Evolutionary conservation across 2,113 vertebrate species (phyloP).

Genomic region (Rhipidura dahli): DNA sequence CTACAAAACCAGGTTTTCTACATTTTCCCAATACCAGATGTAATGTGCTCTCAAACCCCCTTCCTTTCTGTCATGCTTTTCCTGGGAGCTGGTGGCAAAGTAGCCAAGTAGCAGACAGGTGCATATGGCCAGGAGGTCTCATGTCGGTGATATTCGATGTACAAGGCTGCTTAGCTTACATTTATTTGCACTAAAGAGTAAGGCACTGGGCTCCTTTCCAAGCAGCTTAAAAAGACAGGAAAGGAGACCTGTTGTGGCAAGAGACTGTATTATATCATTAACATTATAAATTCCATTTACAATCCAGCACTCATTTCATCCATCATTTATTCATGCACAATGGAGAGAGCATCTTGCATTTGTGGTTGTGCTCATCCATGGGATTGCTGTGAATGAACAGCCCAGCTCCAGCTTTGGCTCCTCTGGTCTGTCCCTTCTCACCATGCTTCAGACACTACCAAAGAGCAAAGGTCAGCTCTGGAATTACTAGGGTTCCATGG

Average conservation of each 20-base stretch:
- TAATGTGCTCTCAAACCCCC: background rate
- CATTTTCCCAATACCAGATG: background rate
- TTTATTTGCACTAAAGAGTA: slow-evolving; percentile 27
- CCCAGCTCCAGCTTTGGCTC: background rate
- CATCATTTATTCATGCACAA: slow-evolving; percentile 54
- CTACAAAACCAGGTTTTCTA: background rate
- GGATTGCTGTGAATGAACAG: background rate
- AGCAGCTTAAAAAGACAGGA: slow-evolving; percentile 31
- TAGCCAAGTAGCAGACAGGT: background rate
- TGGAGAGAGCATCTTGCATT: background rate
- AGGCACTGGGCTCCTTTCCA: slow-evolving; percentile 25
- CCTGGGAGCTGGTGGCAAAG: background rate
- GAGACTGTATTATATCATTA: background rate
- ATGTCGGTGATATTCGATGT: background rate
- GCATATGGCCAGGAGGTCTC: background rate
- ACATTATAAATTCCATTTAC: slow-evolving; percentile 36
- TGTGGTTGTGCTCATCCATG: background rate
- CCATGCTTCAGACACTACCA: background rate
- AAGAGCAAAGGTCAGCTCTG: background rate
- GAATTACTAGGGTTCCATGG: background rate
- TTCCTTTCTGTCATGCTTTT: background rate
- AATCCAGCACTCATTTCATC: slow-evolving; percentile 15
- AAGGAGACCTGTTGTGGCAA: background rate
- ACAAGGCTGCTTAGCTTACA: slow-evolving; percentile 2
- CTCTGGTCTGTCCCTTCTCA: background rate